Percentiles rank a stretch among this genome's conserved stretches.
Conservation (phyloP, 2,797 vertebrate genomes). For the Peromyscus melanophrys region DNA sequence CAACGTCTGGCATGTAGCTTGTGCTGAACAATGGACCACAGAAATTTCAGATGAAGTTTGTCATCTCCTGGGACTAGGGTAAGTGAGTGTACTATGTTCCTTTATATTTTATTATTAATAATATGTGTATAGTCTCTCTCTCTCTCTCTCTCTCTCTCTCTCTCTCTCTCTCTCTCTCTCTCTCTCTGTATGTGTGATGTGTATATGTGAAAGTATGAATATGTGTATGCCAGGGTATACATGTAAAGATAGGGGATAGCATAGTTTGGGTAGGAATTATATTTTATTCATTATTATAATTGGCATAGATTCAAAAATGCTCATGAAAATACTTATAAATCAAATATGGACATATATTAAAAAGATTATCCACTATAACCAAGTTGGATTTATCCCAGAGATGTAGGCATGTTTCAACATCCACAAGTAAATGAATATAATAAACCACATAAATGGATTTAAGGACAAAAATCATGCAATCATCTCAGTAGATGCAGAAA, state of each 20-base stretch:
- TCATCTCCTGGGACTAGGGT: conserved; percentile 92
- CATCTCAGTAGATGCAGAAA: background rate
- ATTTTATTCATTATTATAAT: background rate
- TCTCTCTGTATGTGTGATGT: background rate
- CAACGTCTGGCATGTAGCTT: conserved; percentile 88
- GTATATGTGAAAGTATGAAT: no score
- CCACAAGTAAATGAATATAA: background rate
- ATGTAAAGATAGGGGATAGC: background rate
- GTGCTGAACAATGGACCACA: conserved; percentile 91
- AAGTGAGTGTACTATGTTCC: conserved; percentile 74
- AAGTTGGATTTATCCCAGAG: background rate
- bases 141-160: no score
- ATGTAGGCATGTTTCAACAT: background rate
- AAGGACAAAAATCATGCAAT: background rate
- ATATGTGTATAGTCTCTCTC: background rate
- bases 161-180: no score
- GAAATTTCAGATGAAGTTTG: conserved; percentile 91
- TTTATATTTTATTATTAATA: background rate
- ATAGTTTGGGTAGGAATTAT: background rate
- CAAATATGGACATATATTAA: background rate
- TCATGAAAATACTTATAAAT: background rate
- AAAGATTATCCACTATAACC: background rate
- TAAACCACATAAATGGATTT: background rate
- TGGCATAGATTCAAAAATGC: background rate
- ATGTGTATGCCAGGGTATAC: fast-evolving